Evolutionary conservation across 2,113 vertebrate species (phyloP), one percentile per base, ranked within the genome.

Genomic region (Pangasianodon gigas): DNA sequence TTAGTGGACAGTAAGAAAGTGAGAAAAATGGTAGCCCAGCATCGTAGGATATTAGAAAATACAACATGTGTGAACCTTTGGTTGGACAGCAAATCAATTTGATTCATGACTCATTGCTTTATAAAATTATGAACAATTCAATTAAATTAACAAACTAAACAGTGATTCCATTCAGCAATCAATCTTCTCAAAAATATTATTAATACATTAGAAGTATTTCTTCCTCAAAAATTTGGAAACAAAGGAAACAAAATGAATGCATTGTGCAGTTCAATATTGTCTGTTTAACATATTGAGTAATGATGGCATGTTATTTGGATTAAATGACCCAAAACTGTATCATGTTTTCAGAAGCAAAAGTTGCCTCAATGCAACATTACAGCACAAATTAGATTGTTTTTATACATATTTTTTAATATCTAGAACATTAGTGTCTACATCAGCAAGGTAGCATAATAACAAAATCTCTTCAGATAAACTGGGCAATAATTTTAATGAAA

Each of bases 1-100:
- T 92, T 93, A 79, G n/a, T 62, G 21, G 37, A 62, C 67, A 56
- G 16, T 75, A 84, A 80, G 83, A 84, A 80, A 54, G 32, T 3
- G 26, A 75, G 18, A 85, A 32, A 56, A 19, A 29, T 37, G 67
- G 29, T 87, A 60, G n/a, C 4, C 74, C 58, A 48, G 37, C 13
- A 60, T 62, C 46, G 6, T 60, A 46, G 65, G 4, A 80, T 32
- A 29, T 87, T 80, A 48, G 13, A 60, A 58, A 87, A 19, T 19
- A 79, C 6, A 51, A 8, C 1, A 1, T 14, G 13, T 56, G 11
- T 32, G 24, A 52, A 54, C 6, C 48, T 54, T 54, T 16, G 24
- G 51, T 81, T 19, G 8, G 7, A 37, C 29, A 56, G 80, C 21
- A n/a, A 82, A 56, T 37, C 18, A 37, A 58, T 83, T 21, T 16